phyloP scores from a whole-genome alignment of 2,113 vertebrate species.

The Oreochromis tanganicae region DNA sequence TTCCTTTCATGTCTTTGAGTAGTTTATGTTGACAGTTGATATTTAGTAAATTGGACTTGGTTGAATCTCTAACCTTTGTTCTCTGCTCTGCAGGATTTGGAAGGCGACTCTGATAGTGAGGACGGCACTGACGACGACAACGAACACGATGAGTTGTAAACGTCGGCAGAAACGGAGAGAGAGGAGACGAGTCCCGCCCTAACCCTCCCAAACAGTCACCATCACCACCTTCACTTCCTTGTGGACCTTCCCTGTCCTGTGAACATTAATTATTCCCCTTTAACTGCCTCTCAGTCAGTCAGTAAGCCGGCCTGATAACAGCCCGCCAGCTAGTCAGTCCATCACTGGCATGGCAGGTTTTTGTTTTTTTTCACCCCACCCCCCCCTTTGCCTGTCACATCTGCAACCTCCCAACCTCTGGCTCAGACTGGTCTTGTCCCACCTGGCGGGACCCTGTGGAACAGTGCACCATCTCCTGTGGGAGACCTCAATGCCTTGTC shows the following conservation, averaged over 20 bases:
- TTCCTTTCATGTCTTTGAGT: neutral
- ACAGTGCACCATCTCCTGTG: constrained; percentile 26
- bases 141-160: constrained; percentile 88
- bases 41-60: neutral
- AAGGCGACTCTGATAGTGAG: constrained; percentile 81
- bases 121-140: constrained; percentile 80
- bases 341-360: neutral
- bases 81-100: constrained; percentile 72
- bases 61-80: neutral
- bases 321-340: neutral
- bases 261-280: constrained; percentile 65
- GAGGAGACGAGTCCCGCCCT: constrained; percentile 58
- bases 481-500: constrained; percentile 50
- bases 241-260: constrained; percentile 55
- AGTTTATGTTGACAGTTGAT: neutral
- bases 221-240: constrained; percentile 58
- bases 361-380: too few species aligned
- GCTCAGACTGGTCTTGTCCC: constrained; percentile 30
- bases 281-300: constrained; percentile 45
- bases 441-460: constrained; percentile 22
- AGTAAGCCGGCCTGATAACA: constrained; percentile 1
- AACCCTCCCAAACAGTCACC: constrained; percentile 54
- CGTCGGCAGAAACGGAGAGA: constrained; percentile 22
- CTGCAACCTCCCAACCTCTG: constrained; percentile 11
- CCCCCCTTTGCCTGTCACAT: neutral